Evolutionary conservation across 2,113 vertebrate genomes (phyloP), one percentile per base, ranked within the genome.

Genomic region (Lampris incognitus): DNA sequence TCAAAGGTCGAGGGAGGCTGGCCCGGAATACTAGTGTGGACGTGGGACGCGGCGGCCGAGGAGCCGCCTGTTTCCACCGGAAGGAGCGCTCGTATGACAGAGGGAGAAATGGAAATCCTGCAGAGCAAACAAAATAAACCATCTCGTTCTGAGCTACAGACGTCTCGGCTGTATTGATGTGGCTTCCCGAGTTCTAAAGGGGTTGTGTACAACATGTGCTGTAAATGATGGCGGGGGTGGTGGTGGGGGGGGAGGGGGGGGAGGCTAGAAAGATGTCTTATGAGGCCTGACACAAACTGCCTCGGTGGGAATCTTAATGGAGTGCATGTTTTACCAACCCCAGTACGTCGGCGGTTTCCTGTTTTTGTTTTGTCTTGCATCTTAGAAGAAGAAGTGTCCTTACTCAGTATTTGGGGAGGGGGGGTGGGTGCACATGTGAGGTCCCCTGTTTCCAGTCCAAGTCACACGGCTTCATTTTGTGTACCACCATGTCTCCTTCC

Each of bases 1-100:
- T 76, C 87, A 87, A 89, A 90, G 91, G 88, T 91, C 84, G 86
- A 82, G 72, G 71, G 81, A 86, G 83, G 82, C 85, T 85, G 59
- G 74, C 46, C 72, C 80, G 72, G 84, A 89, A 78, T 82, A 60
- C 8, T 50, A 36, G 9, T 60, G 24, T 70, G 71, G 24, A 7
- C 9, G 13, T 80, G 74, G 86, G 86, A 83, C 69, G 68, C 79
- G 77, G 71, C n/a, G 40, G 57, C 80, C 79, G 77, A 80, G 78
- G 76, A 78, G 50, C 40, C 55, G 76, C 71, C 66, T 40, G 13
- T 67, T 71, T 78, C 74, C 69, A 60, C 42, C 42, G 62, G 44
- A 56, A 46, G 57, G 69, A 64, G 65, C 49, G 70, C 75, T 60
- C 46, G 39, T 3, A 37, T 36, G 8, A 38, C 42, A 39, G 36